Percentiles rank a stretch among this genome's conserved stretches.
phyloP scores from a whole-genome alignment of 92 coral and sea anemone species.

The Muricea muricata region DNA sequence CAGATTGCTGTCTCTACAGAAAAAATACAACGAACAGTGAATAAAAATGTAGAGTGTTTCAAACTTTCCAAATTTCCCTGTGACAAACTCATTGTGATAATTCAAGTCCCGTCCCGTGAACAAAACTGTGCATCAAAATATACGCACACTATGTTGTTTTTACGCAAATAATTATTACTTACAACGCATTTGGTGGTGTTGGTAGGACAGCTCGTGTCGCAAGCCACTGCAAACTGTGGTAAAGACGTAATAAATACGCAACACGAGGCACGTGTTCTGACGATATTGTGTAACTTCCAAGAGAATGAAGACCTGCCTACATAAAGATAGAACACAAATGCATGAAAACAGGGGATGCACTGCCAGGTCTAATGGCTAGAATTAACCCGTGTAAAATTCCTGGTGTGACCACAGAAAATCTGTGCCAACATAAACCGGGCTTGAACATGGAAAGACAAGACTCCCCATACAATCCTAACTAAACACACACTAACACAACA shows the following conservation, averaged over 20 bases:
- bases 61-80: no score
- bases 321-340: neutral
- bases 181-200: slow-evolving; percentile 92
- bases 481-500: no score
- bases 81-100: no score
- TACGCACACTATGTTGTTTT: neutral
- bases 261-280: slow-evolving; percentile 83
- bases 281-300: slow-evolving; percentile 70
- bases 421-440: no score
- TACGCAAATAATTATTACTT: slow-evolving; percentile 41
- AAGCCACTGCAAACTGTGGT: slow-evolving; percentile 81
- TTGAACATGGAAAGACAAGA: no score
- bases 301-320: slow-evolving; percentile 71
- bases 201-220: slow-evolving; percentile 76
- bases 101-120: no score
- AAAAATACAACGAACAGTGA: neutral
- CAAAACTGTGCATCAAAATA: no score
- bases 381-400: no score
- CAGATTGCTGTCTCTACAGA: slow-evolving; percentile 89
- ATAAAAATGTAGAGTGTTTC: no score
- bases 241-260: slow-evolving; percentile 65
- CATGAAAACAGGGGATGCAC: neutral
- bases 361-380: no score
- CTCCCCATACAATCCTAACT: no score
- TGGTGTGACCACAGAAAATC: no score